Conservation (phyloP, 1,140 invertebrate genomes). For the honey bee (Apis mellifera) region DNA sequence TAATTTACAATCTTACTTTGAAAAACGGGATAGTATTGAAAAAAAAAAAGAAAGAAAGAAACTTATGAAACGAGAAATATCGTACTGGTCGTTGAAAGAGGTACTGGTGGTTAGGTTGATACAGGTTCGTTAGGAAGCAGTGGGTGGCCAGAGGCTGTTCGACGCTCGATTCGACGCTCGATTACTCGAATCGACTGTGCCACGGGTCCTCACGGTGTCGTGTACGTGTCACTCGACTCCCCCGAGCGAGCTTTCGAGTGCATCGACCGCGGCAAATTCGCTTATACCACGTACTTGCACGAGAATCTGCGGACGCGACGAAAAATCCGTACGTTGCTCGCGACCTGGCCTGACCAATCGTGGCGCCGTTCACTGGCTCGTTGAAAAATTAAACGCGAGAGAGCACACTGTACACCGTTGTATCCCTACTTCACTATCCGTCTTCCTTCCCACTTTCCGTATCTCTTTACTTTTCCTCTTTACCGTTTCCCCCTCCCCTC, state of each 20-base stretch:
- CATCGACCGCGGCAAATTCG: constrained; percentile 54
- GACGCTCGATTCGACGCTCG: constrained; percentile 28
- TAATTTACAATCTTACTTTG: too few relatives aligned
- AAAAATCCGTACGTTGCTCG: constrained; percentile 26
- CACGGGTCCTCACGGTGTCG: background rate
- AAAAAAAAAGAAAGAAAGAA: background rate
- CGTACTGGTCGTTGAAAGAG: background rate
- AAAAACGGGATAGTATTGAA: too few relatives aligned
- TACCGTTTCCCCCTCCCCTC: too few relatives aligned
- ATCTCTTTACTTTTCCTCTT: background rate
- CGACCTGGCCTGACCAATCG: constrained; percentile 51
- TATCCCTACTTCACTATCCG: background rate
- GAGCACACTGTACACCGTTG: constrained; percentile 23
- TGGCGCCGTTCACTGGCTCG: constrained; percentile 47
- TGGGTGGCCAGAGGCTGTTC: background rate
- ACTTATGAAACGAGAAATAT: background rate
- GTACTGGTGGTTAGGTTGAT: background rate
- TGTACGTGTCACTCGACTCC: constrained; percentile 47
- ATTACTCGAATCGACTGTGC: constrained; percentile 31
- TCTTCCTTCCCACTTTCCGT: background rate
- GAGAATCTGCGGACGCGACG: constrained; percentile 42
- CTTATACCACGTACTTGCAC: constrained; percentile 52
- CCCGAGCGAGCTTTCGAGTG: constrained; percentile 31
- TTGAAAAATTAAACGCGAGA: constrained; percentile 57
- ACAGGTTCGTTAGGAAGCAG: constrained; percentile 2